Evolutionary conservation across 2,888 invertebrate genomes (phyloP), one percentile per base, ranked within the genome.

Genomic region (Pseudolycoriella hygida): DNA sequence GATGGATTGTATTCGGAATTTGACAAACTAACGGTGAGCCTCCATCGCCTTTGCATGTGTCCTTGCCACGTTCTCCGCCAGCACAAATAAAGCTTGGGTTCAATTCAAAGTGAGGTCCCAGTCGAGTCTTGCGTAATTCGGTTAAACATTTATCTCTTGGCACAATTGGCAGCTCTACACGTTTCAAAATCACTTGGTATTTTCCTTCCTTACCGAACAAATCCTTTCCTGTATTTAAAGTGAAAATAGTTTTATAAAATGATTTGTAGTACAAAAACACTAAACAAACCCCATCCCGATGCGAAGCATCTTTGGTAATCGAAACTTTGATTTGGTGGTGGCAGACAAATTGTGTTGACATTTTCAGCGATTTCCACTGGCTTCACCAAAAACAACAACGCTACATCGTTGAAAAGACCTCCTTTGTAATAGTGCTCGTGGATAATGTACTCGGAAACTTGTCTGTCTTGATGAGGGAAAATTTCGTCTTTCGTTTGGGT

Each of bases 81-180:
- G 85, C 85, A 54, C 86, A 86, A 48, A 83, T 69, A 60, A 85
- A 83, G 11, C 76, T 75, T 0, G 64, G 53, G 53, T 83, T 73
- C 1, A 87, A 66, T 30, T 62, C 52, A 58, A 77, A 86, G 55
- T 68, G 67, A 1, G 61, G 61, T 0, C 84, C 82, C 1, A 86
- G 66, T 2, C 80, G 66, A 0, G 83, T 81, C 47, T 58, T 64
- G 0, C 77, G 69, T 1, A 86, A 62, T 2, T 58, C 48, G 0
- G 49, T 17, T 48, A 70, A 63, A 46, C 73, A 73, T 0, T 50
- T 49, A 1, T 47, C 47, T 49, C 63, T 68, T 1, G 70, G 68
- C 0, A 85, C 73, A 0, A 82, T 66, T 1, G 83, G 82, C 10
- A 86, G 53, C 8, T 81, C 78, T 18, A 85, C 71, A 58, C 73